Conservation (phyloP, 2,113 vertebrate genomes). For the Cichladusa arquata region DNA sequence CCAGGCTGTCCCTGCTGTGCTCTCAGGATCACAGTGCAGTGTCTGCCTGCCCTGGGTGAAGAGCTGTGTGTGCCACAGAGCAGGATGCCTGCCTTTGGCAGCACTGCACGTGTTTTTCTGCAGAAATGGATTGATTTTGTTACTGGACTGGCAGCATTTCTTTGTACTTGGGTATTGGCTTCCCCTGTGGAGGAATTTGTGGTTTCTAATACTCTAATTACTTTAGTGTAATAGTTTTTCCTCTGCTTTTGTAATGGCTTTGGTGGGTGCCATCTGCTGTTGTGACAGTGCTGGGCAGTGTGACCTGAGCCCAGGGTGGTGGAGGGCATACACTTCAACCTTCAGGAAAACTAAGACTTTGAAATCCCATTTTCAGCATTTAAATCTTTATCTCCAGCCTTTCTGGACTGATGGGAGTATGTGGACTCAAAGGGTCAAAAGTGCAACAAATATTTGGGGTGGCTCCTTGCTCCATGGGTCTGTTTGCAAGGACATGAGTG, state of each 20-base stretch:
- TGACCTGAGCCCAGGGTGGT: not conserved
- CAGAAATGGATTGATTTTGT: not conserved
- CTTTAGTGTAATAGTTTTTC: slow-evolving; percentile 30
- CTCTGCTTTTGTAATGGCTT: slow-evolving; percentile 7
- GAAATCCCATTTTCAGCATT: slow-evolving; percentile 29
- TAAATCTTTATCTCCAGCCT: not conserved
- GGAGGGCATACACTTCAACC: not conserved
- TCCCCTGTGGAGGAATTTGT: not conserved
- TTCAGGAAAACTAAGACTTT: not conserved
- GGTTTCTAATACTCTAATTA: slow-evolving; percentile 50
- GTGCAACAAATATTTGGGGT: not conserved
- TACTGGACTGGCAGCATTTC: not conserved
- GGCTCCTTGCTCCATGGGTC: not conserved
- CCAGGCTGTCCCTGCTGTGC: not conserved
- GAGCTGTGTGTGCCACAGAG: not conserved
- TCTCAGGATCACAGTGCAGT: not conserved
- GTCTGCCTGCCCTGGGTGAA: not conserved
- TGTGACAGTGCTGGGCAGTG: not conserved
- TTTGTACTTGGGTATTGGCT: not conserved
- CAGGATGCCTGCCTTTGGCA: not conserved
- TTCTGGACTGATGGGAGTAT: not conserved
- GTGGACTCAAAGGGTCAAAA: not conserved
- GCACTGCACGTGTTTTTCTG: not conserved
- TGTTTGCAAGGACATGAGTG: not conserved
- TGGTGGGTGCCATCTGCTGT: slow-evolving; percentile 32